Conservation (phyloP, 2,113 vertebrate species). For the Pongo pygmaeus region DNA sequence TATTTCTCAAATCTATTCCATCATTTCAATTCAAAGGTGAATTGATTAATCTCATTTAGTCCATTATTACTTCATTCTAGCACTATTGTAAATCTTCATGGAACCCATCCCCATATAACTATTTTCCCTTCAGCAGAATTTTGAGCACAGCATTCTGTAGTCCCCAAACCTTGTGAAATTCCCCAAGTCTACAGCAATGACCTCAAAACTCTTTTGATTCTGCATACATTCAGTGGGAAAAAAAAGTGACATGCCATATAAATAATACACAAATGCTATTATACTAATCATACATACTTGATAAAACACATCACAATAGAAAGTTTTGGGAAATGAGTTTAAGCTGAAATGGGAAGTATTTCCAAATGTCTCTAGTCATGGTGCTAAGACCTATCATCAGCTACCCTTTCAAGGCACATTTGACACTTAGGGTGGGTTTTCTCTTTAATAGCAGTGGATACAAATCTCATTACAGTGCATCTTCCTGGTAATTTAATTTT, state of each 20-base stretch:
- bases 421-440: neutral
- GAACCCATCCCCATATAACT: neutral
- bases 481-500: neutral
- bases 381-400: neutral
- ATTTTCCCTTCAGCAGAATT: neutral
- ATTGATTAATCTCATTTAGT: neutral
- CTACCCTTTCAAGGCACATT: neutral
- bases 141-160: neutral
- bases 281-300: neutral
- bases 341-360: neutral
- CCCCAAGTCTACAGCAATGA: neutral
- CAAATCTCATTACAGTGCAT: neutral
- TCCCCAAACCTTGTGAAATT: neutral
- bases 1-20: neutral
- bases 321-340: neutral
- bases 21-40: neutral
- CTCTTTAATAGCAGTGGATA: neutral
- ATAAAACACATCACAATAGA: neutral
- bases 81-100: neutral
- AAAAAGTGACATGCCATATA: neutral
- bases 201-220: neutral
- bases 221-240: too few species aligned
- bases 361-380: neutral
- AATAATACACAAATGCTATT: neutral
- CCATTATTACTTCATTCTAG: neutral